phyloP scores from a whole-genome alignment of 2,888 invertebrate genomes.

The Cylloceria caligata region DNA sequence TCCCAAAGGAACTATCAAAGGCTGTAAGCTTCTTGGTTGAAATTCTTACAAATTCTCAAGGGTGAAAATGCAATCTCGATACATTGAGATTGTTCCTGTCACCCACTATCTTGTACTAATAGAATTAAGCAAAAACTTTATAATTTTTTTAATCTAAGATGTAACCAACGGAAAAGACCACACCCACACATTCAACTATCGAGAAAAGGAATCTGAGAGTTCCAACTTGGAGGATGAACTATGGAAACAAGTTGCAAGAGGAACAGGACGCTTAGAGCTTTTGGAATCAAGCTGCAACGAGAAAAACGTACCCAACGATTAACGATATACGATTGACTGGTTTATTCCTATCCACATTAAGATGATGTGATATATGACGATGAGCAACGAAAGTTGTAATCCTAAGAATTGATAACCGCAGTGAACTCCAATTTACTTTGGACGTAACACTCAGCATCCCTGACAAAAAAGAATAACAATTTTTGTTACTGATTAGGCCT shows the following conservation, averaged over 20 bases:
- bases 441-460: too few relatives aligned
- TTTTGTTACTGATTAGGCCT: too few relatives aligned
- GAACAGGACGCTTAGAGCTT: slow-evolving; percentile 43
- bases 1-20: slow-evolving; percentile 64
- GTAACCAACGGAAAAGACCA: slow-evolving; percentile 73
- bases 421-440: too few relatives aligned
- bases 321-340: too few relatives aligned
- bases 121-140: background rate
- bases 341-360: too few relatives aligned
- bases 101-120: background rate
- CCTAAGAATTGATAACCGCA: too few relatives aligned
- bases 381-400: too few relatives aligned
- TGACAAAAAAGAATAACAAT: too few relatives aligned
- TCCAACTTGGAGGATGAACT: slow-evolving; percentile 67
- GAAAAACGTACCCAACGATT: slow-evolving; percentile 55
- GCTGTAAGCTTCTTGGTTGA: slow-evolving; percentile 55
- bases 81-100: background rate
- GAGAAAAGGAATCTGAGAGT: slow-evolving; percentile 56
- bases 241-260: slow-evolving; percentile 74
- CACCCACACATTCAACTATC: slow-evolving; percentile 72
- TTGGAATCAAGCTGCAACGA: slow-evolving; percentile 63
- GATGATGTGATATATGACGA: background rate
- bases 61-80: background rate
- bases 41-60: slow-evolving; percentile 29
- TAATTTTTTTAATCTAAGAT: slow-evolving; percentile 64